phyloP scores from a whole-genome alignment of 2,888 invertebrate species.

The Stomorhina lunata region DNA sequence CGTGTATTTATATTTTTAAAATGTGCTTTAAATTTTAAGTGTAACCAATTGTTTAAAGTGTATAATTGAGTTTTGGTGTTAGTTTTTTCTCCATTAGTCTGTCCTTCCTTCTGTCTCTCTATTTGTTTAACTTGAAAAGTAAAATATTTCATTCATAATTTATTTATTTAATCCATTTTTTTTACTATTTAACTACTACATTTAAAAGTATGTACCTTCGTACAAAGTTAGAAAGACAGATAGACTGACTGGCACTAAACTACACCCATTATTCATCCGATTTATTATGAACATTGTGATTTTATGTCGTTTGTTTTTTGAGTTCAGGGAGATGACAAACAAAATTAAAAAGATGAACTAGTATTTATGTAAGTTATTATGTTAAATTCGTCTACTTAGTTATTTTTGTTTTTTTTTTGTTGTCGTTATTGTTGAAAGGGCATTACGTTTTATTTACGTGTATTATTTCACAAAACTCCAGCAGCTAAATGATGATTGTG shows the following conservation, averaged over 20 bases:
- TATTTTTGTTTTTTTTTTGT: no score
- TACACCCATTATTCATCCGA: slow-evolving; percentile 37
- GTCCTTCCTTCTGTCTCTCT: background rate
- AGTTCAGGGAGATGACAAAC: slow-evolving; percentile 62
- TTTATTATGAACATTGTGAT: background rate
- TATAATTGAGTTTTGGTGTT: slow-evolving; percentile 61
- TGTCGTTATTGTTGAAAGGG: slow-evolving; percentile 2
- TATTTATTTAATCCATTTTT: slow-evolving; percentile 14
- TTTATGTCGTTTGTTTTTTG: slow-evolving; percentile 12
- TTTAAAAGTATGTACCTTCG: background rate
- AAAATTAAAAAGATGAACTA: background rate
- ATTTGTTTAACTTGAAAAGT: background rate
- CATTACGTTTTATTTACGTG: slow-evolving; percentile 1
- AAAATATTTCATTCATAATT: slow-evolving; percentile 25
- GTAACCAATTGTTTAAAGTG: slow-evolving; percentile 57
- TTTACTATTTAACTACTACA: background rate
- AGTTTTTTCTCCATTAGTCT: background rate
- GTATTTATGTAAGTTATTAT: background rate
- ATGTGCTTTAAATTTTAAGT: slow-evolving; percentile 11
- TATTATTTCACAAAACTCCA: background rate
- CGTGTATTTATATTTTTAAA: background rate
- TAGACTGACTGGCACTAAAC: background rate
- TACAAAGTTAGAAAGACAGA: background rate
- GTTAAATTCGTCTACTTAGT: background rate
- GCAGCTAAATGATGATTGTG: background rate